Base-by-base conservation (phyloP, 2,797 vertebrate species). In the Delichon dasypus region DNA sequence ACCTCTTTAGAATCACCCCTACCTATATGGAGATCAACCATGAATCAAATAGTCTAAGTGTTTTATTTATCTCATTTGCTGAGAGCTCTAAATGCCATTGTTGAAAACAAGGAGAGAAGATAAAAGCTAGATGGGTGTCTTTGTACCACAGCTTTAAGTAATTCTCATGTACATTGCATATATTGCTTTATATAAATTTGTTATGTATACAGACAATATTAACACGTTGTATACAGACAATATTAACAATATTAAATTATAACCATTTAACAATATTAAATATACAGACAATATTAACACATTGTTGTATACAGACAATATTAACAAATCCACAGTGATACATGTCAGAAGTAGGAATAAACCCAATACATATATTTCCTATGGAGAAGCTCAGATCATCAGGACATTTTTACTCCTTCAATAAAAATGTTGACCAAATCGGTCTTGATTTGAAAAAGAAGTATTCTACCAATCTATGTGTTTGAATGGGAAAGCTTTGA, bases 311-410 rank as follows among this genome's bases (percentile, higher is more conserved):
- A n/a, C n/a, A n/a, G n/a, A n/a, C n/a, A 26, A 26, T 38, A 58
- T n/a, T 68, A 18, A 66, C 15, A 55, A n/a, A n/a, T 44, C 22
- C 17, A 55, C 11, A 42, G 4, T 13, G 20, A 2, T 11, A 66
- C 29, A 23, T 16, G 15, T 8, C 29, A 8, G 45, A 77, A 85
- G 13, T 14, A 38, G 36, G 38, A 40, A 67, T 0, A 4, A 67
- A 68, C 7, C 1, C 4, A 29, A 10, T 50, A 30, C 1, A 14
- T 8, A 4, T 0, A 2, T 38, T 86, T 74, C 21, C n/a, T n/a
- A 44, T 20, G 17, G 62, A 45, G 8, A 54, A 58, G 14, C 3
- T 73, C 16, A 66, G 11, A 51, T 71, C 3, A 45, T 13, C 3
- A 44, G 14, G 16, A 36, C 4, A 13, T 65, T 80, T 82, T 86